A percentile compares a stretch with the other conserved stretches of the same genome.
phyloP scores from a whole-genome alignment of 2,888 invertebrate species.

The Allacma fusca region DNA sequence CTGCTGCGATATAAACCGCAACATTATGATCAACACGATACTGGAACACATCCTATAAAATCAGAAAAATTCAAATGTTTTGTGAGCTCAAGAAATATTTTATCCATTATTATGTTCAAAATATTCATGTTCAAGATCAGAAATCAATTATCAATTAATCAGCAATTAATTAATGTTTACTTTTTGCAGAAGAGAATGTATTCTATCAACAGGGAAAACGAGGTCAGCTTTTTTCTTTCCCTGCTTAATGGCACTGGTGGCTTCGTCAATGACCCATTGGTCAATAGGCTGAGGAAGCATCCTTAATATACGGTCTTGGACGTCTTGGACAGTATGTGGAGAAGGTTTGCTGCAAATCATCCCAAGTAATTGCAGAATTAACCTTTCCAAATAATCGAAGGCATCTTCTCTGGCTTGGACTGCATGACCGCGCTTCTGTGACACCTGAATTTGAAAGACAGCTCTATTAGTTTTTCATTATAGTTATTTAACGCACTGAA shows the following conservation, averaged over 20 bases:
- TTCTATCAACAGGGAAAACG: conserved; percentile 85
- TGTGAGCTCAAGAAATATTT: too few species aligned
- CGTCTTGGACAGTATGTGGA: conserved; percentile 74
- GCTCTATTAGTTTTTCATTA: too few species aligned
- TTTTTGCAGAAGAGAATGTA: conserved; percentile 86
- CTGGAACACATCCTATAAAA: conserved; percentile 78
- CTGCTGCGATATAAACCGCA: conserved; percentile 88
- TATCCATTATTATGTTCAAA: too few species aligned
- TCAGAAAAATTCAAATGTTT: not conserved
- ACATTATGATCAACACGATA: conserved; percentile 78
- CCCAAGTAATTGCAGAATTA: conserved; percentile 85
- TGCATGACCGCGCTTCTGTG: conserved; percentile 89
- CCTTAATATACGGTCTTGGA: conserved; percentile 89
- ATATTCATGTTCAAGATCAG: too few species aligned
- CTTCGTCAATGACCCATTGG: conserved; percentile 90
- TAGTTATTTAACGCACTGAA: too few species aligned
- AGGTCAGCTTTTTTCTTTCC: conserved; percentile 74
- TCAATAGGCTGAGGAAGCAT: conserved; percentile 96
- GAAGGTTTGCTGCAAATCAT: conserved; percentile 84
- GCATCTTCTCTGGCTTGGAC: conserved; percentile 87
- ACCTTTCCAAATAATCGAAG: conserved; percentile 87
- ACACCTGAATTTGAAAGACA: conserved; percentile 75
- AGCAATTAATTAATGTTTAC: conserved; percentile 64
- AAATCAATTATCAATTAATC: not conserved
- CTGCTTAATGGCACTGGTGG: conserved; percentile 81